phyloP scores from a whole-genome alignment of 1,140 invertebrate genomes.

The Brachionus plicatilis region DNA sequence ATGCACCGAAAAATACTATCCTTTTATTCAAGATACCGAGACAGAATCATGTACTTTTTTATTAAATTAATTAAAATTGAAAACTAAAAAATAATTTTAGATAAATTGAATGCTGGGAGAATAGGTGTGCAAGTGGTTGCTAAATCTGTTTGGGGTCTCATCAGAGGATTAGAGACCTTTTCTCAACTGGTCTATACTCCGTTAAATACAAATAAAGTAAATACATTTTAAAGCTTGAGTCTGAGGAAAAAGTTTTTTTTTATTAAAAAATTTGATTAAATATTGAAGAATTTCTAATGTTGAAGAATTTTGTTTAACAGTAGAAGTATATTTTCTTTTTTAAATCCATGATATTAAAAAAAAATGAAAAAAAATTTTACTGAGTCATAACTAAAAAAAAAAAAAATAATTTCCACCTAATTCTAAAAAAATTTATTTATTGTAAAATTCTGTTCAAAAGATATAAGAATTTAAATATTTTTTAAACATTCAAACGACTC shows the following conservation, averaged over 20 bases:
- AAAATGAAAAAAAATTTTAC: too few species aligned
- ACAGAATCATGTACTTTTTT: constrained; percentile 14
- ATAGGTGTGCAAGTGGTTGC: background rate
- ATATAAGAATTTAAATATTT: too few species aligned
- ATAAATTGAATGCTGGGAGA: background rate
- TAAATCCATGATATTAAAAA: too few species aligned
- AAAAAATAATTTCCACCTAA: background rate
- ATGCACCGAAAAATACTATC: background rate
- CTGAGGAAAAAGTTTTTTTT: background rate
- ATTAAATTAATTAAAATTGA: background rate
- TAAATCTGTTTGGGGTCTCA: constrained; percentile 18
- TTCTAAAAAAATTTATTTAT: background rate
- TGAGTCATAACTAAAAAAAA: background rate
- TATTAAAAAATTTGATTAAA: background rate
- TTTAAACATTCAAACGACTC: background rate
- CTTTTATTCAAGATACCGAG: constrained; percentile 10
- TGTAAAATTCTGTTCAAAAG: background rate
- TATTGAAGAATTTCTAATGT: background rate
- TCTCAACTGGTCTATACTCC: constrained; percentile 36
- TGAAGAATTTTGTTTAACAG: too few species aligned
- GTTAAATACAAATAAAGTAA: constrained; percentile 13
- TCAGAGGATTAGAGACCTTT: constrained; percentile 38
- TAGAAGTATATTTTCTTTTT: too few species aligned
- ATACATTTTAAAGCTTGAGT: background rate
- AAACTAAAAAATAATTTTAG: background rate